Conservation (phyloP, 1,140 invertebrate genomes). For the Drosophila guanche region DNA sequence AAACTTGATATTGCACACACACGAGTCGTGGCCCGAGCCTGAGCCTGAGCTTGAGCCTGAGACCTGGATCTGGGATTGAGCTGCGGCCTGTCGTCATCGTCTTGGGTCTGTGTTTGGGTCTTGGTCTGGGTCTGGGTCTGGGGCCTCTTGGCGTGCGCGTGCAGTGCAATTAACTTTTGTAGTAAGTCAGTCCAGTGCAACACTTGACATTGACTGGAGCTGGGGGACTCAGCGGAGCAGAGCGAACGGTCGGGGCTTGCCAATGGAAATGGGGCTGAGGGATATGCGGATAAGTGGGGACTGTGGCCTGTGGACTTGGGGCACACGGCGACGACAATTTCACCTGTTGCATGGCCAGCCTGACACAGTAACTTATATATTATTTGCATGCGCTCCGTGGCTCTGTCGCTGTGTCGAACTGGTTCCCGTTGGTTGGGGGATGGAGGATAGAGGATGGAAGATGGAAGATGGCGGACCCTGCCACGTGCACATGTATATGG, state of each 20-base stretch:
- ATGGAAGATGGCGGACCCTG: slow-evolving; percentile 3
- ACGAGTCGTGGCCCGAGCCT: slow-evolving; percentile 41
- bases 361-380: slow-evolving; percentile 83
- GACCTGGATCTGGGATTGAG: slow-evolving; percentile 6
- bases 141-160: slow-evolving; percentile 73
- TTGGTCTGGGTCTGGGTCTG: background rate
- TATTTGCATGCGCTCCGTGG: slow-evolving; percentile 64
- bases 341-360: slow-evolving; percentile 68
- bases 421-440: slow-evolving; percentile 3
- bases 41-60: slow-evolving; percentile 12
- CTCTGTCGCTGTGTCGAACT: slow-evolving; percentile 4
- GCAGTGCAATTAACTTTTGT: slow-evolving; percentile 81
- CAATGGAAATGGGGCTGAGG: background rate
- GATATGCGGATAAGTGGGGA: slow-evolving; percentile 4
- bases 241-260: slow-evolving; percentile 2
- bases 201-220: slow-evolving; percentile 76
- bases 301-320: slow-evolving; percentile 29
- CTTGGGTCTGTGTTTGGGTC: slow-evolving; percentile 4
- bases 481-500: slow-evolving; percentile 20
- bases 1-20: slow-evolving; percentile 81
- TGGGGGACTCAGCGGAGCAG: background rate
- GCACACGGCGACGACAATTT: slow-evolving; percentile 74
- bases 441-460: no score
- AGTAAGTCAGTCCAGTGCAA: slow-evolving; percentile 70
- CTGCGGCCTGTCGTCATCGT: slow-evolving; percentile 29